A percentile compares a stretch with the other conserved stretches of the same genome.
Conservation (phyloP, 2,797 vertebrate species). For the Xerus rutilus region DNA sequence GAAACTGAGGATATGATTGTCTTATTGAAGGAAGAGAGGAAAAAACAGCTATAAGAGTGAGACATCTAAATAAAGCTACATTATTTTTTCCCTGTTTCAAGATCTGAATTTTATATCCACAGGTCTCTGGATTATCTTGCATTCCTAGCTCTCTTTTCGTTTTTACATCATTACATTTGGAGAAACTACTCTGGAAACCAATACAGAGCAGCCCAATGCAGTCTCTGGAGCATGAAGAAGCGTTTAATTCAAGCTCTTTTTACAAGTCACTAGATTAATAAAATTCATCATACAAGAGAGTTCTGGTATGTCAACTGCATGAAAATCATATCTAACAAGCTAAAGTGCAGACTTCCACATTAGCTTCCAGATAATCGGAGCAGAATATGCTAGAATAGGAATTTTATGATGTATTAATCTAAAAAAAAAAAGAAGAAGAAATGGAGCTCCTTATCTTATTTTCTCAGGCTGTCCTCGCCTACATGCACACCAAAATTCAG, state of each 20-base stretch:
- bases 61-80: constrained; percentile 33
- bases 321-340: constrained; percentile 68
- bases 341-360: not conserved
- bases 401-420: constrained; percentile 42
- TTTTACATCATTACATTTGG: constrained; percentile 41
- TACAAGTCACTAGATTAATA: constrained; percentile 60
- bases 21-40: not conserved
- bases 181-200: constrained; percentile 58
- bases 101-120: not conserved
- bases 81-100: constrained; percentile 32
- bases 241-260: constrained; percentile 68
- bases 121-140: constrained; percentile 49
- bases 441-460: constrained; percentile 56
- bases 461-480: constrained; percentile 29
- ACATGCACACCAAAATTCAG: not conserved
- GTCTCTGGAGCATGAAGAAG: constrained; percentile 54
- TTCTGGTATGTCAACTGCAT: constrained; percentile 17
- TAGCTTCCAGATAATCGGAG: constrained; percentile 2
- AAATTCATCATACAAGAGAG: constrained; percentile 49
- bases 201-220: constrained; percentile 3
- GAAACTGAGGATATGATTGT: constrained; percentile 44
- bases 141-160: constrained; percentile 18
- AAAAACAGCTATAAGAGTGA: constrained; percentile 24
- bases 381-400: constrained; percentile 17
- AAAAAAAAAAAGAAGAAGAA: not conserved